Percentiles rank a stretch among this genome's conserved stretches.
Evolutionary conservation across 2,888 invertebrate genomes (phyloP).

Genomic region (Drosophila setosimentum): DNA sequence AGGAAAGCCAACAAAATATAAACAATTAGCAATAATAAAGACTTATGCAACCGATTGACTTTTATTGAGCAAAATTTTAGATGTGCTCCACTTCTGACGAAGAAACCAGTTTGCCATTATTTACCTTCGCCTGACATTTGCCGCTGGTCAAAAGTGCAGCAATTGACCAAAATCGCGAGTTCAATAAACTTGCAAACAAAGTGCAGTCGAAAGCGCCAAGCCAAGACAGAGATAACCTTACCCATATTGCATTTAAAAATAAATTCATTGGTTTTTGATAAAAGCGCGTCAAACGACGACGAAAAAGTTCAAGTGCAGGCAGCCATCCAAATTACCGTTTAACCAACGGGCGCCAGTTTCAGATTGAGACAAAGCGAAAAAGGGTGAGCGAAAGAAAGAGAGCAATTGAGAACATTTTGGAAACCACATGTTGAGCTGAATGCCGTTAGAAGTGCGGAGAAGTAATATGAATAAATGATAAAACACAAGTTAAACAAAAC

Average conservation of each 20-base stretch:
- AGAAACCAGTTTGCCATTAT: slow-evolving; percentile 68
- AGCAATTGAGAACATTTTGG: slow-evolving; percentile 33
- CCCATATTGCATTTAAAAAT: slow-evolving; percentile 38
- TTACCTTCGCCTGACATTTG: slow-evolving; percentile 50
- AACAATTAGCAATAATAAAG: slow-evolving; percentile 41
- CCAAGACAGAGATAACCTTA: slow-evolving; percentile 50
- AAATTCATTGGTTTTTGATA: slow-evolving; percentile 46
- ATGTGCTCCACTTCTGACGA: slow-evolving; percentile 51
- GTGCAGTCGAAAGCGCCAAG: slow-evolving; percentile 11
- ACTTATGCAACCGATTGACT: slow-evolving; percentile 54
- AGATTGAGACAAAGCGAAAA: background rate
- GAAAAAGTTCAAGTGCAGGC: slow-evolving; percentile 66
- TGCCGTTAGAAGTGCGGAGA: slow-evolving; percentile 27
- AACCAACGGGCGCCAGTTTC: slow-evolving; percentile 19
- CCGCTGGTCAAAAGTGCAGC: slow-evolving; percentile 57
- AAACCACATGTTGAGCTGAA: slow-evolving; percentile 71
- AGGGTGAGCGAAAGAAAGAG: slow-evolving; percentile 16
- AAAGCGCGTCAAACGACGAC: slow-evolving; percentile 21
- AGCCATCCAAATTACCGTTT: slow-evolving; percentile 69
- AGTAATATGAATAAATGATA: slow-evolving; percentile 43
- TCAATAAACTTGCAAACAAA: slow-evolving; percentile 61
- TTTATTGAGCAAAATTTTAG: slow-evolving; percentile 40
- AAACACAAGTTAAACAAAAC: slow-evolving; percentile 53
- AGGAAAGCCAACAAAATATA: slow-evolving; percentile 19
- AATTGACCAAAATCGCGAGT: slow-evolving; percentile 61